Conservation (phyloP, 1,140 invertebrate species). For the Drosophila insularis region DNA sequence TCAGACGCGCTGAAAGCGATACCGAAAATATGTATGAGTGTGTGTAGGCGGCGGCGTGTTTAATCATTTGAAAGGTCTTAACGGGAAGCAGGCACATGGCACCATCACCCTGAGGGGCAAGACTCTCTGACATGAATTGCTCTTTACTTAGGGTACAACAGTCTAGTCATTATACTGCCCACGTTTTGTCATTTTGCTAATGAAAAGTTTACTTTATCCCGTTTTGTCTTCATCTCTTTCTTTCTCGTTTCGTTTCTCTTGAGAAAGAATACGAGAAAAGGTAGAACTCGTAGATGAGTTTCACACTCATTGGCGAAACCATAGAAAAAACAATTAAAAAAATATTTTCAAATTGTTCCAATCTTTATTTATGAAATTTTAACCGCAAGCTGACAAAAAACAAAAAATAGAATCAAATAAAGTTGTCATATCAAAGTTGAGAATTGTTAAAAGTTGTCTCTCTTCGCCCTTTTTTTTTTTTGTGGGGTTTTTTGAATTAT, state of each 20-base stretch:
- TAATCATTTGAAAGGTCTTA: slow-evolving; percentile 56
- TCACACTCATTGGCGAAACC: background rate
- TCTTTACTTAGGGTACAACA: slow-evolving; percentile 24
- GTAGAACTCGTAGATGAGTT: no score
- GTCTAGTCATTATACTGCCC: slow-evolving; percentile 18
- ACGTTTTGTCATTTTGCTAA: slow-evolving; percentile 41
- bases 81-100: slow-evolving; percentile 8
- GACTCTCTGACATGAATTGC: slow-evolving; percentile 14
- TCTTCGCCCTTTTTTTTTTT: background rate
- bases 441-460: background rate
- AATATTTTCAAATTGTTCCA: background rate
- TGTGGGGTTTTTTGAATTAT: background rate
- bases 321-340: slow-evolving; percentile 1
- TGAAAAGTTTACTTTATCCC: slow-evolving; percentile 42
- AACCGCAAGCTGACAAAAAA: background rate
- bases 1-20: slow-evolving; percentile 22
- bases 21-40: background rate
- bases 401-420: background rate
- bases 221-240: background rate
- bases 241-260: background rate
- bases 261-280: background rate
- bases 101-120: slow-evolving; percentile 26
- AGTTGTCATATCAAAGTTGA: slow-evolving; percentile 3
- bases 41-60: slow-evolving; percentile 34
- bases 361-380: background rate